These are phyloP conservation scores for Drosophila bocki DNA, from an alignment of 1,140 invertebrate species.

Conservation along the genomic window DNA sequence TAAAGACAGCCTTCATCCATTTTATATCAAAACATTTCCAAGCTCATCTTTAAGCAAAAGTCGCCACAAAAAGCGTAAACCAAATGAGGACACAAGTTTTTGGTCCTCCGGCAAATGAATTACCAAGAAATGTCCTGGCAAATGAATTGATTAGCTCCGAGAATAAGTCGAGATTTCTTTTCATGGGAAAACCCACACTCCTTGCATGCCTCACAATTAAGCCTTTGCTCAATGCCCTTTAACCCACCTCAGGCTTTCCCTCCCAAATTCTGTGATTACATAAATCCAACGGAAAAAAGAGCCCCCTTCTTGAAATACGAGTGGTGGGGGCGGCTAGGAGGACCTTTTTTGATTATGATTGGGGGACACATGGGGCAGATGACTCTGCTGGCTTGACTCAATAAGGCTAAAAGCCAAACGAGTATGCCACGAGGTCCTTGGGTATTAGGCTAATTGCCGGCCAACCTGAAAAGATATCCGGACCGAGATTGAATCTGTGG, in stretches of 20 bases:
- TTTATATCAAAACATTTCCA: background rate
- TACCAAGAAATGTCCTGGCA: slow-evolving; percentile 22
- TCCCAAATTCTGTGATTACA: slow-evolving; percentile 38
- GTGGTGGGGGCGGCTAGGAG: slow-evolving; percentile 1
- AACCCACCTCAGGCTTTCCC: background rate
- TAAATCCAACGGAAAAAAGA: slow-evolving; percentile 45
- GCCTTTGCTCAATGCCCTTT: slow-evolving; percentile 27
- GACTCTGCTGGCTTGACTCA: slow-evolving; percentile 38
- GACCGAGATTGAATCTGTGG: slow-evolving; percentile 31
- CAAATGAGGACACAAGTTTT: slow-evolving; percentile 27
- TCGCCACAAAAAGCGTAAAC: slow-evolving; percentile 11
- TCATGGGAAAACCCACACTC: slow-evolving; percentile 16
- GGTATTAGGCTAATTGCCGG: slow-evolving; percentile 78
- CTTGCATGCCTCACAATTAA: slow-evolving; percentile 25
- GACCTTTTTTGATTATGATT: slow-evolving; percentile 55
- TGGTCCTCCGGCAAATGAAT: slow-evolving; percentile 8
- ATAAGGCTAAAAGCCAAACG: slow-evolving; percentile 74
- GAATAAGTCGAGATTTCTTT: slow-evolving; percentile 34
- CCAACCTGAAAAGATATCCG: slow-evolving; percentile 65
- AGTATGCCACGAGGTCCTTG: slow-evolving; percentile 53
- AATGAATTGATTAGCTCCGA: slow-evolving; percentile 41
- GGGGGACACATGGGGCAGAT: slow-evolving; percentile 17
- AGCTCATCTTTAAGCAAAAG: background rate
- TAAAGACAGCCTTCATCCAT: background rate
- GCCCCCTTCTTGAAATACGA: slow-evolving; percentile 19